Evolutionary conservation across 2,113 vertebrate species (phyloP), one percentile per base, ranked within the genome.

Genomic region (Edolisoma coerulescens): DNA sequence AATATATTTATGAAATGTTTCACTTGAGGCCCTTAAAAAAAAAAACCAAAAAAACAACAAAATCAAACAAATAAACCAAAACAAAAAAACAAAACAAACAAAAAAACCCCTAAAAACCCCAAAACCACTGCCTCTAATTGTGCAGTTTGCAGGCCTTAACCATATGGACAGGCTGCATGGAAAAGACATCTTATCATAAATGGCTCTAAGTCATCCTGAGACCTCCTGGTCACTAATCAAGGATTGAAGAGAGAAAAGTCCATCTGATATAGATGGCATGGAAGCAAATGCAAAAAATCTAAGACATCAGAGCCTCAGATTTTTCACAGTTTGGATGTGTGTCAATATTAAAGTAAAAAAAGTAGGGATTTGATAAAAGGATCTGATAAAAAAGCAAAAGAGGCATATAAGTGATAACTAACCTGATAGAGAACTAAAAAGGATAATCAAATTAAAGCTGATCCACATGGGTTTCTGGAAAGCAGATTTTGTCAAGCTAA

Each of bases 401-500:
- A 88, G 68, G 42, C 52, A 88, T 81, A 7, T 54, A 90, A 92
- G 64, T 63, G 87, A 96, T 92, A 95, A 95, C 45, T 95, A 96
- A 95, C 78, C 59, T 77, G 92, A 96, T 96, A 95, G 81, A 94
- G 79, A 94, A 86, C 87, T 92, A 90, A 96, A 96, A 96, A 67
- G 35, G 13, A 80, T 86, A 94, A 97, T 59, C 44, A 63, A 67
- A 95, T 96, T 93, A 88, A 93, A 88, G 71, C 63, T 74, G 83
- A 88, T 75, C 68, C 90, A 90, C 59, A 60, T 78, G 64, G 64
- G 68, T 90, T 95, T 96, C 93, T 92, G 90, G 93, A 96, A 95
- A 94, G 75, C 39, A 95, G 89, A 96, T 97, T 89, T 90, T 95
- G 87, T 90, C 91, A 93, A 60, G 75, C 68, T 94, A 96, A 97